These are phyloP conservation scores for Galerucella calmariensis DNA, from an alignment of 2,888 invertebrate species.

Conservation along the genomic window DNA sequence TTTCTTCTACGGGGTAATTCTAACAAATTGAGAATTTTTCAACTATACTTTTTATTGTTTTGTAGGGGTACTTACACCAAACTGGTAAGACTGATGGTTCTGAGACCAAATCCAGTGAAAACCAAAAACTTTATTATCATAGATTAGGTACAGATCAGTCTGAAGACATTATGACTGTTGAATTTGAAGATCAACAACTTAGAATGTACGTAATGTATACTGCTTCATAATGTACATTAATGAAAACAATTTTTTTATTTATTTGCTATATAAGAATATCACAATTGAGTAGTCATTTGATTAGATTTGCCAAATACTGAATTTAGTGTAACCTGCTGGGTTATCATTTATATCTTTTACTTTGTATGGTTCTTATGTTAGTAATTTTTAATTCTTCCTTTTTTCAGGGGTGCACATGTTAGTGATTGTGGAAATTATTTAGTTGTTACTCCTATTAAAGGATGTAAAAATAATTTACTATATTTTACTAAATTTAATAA, in stretches of 20 bases:
- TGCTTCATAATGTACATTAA: too few relatives aligned
- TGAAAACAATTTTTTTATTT: too few relatives aligned
- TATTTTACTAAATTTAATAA: conserved; percentile 84
- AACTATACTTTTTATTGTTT: conserved; percentile 34
- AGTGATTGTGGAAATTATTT: conserved; percentile 93
- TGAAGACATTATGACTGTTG: conserved; percentile 87
- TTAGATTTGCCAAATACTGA: too few relatives aligned
- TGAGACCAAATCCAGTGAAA: conserved; percentile 85
- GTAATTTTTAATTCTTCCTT: neutral
- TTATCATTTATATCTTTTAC: too few relatives aligned
- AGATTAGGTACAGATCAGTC: conserved; percentile 84
- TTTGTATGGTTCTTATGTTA: neutral
- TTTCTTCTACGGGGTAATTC: conserved; percentile 87
- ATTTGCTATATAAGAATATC: too few relatives aligned
- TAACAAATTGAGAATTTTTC: neutral
- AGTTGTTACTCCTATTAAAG: conserved; percentile 83
- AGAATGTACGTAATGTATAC: conserved; percentile 76
- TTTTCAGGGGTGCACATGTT: conserved; percentile 80
- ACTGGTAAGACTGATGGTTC: conserved; percentile 90
- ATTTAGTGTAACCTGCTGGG: too few relatives aligned
- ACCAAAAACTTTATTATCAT: conserved; percentile 96
- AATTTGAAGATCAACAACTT: conserved; percentile 94
- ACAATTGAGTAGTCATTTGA: too few relatives aligned
- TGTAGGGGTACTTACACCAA: conserved; percentile 80
- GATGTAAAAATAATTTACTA: conserved; percentile 91